Base-by-base conservation (phyloP, 2,888 invertebrate genomes). In the Corbicula japonica region DNA sequence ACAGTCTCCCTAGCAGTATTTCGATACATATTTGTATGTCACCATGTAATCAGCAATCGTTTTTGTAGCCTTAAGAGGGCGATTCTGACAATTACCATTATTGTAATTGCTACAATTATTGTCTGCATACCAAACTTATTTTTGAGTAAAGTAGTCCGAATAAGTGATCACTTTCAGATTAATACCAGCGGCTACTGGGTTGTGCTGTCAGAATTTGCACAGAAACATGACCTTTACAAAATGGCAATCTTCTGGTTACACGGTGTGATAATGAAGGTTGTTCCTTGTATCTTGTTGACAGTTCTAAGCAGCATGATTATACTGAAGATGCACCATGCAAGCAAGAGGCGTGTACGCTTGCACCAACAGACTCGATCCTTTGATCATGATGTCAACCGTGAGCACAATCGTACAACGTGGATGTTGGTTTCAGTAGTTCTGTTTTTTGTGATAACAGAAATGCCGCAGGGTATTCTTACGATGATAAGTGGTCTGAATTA, bases 1-100 rank as follows among this genome's bases (percentile, higher is more conserved):
- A 98, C 98, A 0, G 97, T 98, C 1, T 97, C 97, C 0, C 94
- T 99, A 83, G 98, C 98, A 0, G 96, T 98, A 10, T 98, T 98
- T 97, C 95, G 98, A 5, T 98, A 97, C 92, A 92, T 94, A 26
- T 94, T 94, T 72, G 94, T 94, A 63, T 92, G 93, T 80, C 91
- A 91, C 70, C 92, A 92, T 75, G 87, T 89, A n/a, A 81, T 88
- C 54, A 92, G 92, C 5, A 88, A 89, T 44, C 83, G 80, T 28
- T 84, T 90, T 74, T 93, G 93, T 87, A 92, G 90, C 76, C 79
- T 92, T 60, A 71, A 77, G 12, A 85, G 93, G 26, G 91, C 93
- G 8, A 89, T 90, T 58, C 70, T 92, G 26, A 90, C 92, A 1
- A 90, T 93, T 18, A 66, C 82, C 0, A 86, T 89, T 4, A 89